Evolutionary conservation across 1,140 invertebrate species (phyloP), one percentile per base, ranked within the genome.

Genomic region (Mizuhopecten yessoensis): DNA sequence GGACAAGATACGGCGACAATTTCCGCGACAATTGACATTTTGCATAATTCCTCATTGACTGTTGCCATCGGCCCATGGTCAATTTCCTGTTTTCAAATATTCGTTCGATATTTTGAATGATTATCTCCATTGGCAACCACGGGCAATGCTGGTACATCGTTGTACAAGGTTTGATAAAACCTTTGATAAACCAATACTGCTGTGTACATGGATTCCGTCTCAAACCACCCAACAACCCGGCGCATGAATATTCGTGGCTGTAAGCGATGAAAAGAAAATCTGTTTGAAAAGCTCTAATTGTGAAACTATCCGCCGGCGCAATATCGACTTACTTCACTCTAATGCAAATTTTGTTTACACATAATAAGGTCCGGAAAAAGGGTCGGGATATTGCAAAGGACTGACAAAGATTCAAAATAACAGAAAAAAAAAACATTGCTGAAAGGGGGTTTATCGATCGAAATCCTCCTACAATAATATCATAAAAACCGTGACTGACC

Each of bases 1-100:
- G 1, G 11, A 23, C 20, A 20, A 49, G 57, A 75, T 75, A 29
- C 57, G 57, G 17, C 0, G 57, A n/a, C 57, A 75, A 75, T 75
- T 75, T 75, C 57, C 57, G 57, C 57, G n/a, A 75, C 57, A 75
- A n/a, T 29, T 75, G 57, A 75, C 57, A 29, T 75, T 75, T 75
- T 75, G n/a, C 23, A 29, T 75, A 29, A 29, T 75, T 75, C 29
- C 57, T 17, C 57, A 75, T 75, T 75, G 57, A n/a, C 57, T 75
- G 57, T 75, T 75, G 57, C 57, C 57, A 29, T 75, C 57, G 57
- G 57, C 1, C 57, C 57, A 75, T 75, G 57, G 57, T 75, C 57
- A 75, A 75, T 29, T 75, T 75, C 57, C 57, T 75, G 57, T 75
- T 75, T 75, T 75, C 57, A 75, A 75, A 75, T 29, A 75, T 29